Evolutionary conservation across 2,113 vertebrate species (phyloP), one percentile per base, ranked within the genome.

Genomic region (Pluvianellus socialis): DNA sequence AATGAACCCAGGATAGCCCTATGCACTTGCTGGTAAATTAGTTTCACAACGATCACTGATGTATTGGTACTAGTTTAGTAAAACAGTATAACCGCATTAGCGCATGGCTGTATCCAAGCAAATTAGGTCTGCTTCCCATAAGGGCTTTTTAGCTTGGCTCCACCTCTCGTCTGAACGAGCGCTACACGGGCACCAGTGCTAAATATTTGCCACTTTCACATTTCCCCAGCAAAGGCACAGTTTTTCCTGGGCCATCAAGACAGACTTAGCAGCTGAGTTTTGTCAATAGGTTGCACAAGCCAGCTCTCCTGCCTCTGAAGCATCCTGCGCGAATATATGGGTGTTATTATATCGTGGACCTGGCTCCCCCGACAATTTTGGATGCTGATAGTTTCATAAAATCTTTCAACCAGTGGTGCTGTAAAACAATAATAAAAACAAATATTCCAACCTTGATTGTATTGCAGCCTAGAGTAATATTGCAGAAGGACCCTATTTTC

Each of bases 391-490:
- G 33, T 71, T 86, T 91, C 86, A 89, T 68, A 91, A 94, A 94
- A 72, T 86, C 70, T 92, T 94, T 19, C 79, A 75, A 71, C 35
- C 18, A 50, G 22, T 22, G 40, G 53, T 7, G 6, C 7, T 68
- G 53, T 89, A 87, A 89, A 92, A 72, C 79, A 72, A n/a, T 61
- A 91, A 86, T 12, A 84, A 94, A 94, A 94, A 24, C 72, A 89
- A 94, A 95, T 71, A 95, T 71, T 47, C 80, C 80, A 86, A 35
- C 7, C 12, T 73, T 65, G 76, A 84, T 16, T 79, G 56, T 65
- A 79, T 58, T 89, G 72, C 88, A 91, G 72, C 35, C 44, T 59
- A 20, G 42, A 56, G 68, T 86, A 75, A 91, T 76, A 63, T 26
- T 72, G 68, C 35, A 79, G 58, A 20, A 89, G 30, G 27, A 79